phyloP scores from a whole-genome alignment of 1,140 invertebrate genomes.

The Drosophila micromelanica region DNA sequence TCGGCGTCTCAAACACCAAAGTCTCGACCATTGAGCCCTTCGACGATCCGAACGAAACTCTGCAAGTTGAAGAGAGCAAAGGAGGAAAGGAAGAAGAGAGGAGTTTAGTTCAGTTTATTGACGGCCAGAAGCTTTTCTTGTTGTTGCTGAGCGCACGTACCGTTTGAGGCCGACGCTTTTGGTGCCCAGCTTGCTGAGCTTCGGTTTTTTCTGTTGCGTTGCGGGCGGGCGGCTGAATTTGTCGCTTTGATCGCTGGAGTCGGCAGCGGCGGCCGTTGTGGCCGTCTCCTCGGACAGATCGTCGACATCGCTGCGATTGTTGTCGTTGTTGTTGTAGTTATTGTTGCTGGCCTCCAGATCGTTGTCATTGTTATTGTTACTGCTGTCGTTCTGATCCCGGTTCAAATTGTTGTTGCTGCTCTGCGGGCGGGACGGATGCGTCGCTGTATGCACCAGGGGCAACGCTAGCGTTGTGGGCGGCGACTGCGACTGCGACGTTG shows the following conservation, averaged over 20 bases:
- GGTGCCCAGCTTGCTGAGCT: constrained; percentile 72
- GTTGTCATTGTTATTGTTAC: constrained; percentile 52
- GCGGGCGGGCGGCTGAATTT: constrained; percentile 68
- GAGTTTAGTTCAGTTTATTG: background rate
- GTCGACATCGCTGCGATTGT: constrained; percentile 49
- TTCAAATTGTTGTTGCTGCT: constrained; percentile 58
- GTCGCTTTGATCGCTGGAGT: constrained; percentile 75
- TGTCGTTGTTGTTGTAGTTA: constrained; percentile 40
- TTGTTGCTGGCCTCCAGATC: constrained; percentile 46
- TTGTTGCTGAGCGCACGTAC: constrained; percentile 24
- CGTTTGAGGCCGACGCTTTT: constrained; percentile 77
- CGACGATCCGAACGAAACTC: constrained; percentile 96
- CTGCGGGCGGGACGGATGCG: constrained; percentile 48
- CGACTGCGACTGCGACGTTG: too few relatives aligned
- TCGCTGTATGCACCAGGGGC: constrained; percentile 64
- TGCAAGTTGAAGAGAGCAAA: constrained; percentile 73
- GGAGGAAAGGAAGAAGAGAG: background rate
- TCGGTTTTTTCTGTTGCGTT: constrained; percentile 66
- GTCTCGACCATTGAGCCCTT: constrained; percentile 98
- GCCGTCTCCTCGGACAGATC: constrained; percentile 51
- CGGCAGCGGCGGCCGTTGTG: constrained; percentile 43
- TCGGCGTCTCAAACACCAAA: constrained; percentile 93
- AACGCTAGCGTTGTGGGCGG: constrained; percentile 61
- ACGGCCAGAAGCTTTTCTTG: background rate
- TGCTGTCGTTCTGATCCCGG: constrained; percentile 45